A percentile compares a stretch with the other conserved stretches of the same genome.
Conservation (phyloP, 37 sponge, comb jelly and placozoan species). For the Eunapius fragilis region DNA sequence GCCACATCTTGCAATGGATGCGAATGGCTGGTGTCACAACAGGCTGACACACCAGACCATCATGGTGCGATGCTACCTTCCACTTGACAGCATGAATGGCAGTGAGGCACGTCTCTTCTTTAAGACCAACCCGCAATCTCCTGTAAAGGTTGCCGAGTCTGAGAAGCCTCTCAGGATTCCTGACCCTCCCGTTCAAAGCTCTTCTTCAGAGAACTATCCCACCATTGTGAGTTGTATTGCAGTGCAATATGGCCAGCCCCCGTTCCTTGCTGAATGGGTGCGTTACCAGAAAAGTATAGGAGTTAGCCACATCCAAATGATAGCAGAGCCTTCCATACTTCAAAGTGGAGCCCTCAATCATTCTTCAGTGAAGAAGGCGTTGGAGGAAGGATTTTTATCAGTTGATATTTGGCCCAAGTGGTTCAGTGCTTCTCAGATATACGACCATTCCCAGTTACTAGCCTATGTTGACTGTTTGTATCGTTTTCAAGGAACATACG, state of each 20-base stretch:
- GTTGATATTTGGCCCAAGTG: constrained; percentile 29
- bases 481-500: constrained; percentile 35
- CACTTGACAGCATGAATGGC: background rate
- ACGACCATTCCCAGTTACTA: constrained; percentile 30
- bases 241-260: constrained; percentile 5
- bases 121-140: background rate
- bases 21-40: too few relatives aligned
- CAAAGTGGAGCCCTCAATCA: background rate
- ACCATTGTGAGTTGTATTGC: constrained; percentile 5
- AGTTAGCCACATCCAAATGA: too few relatives aligned
- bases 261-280: constrained; percentile 2
- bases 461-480: constrained; percentile 44
- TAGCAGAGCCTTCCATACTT: too few relatives aligned
- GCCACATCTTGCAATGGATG: too few relatives aligned
- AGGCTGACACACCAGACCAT: too few relatives aligned
- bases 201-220: too few relatives aligned
- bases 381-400: constrained; percentile 23
- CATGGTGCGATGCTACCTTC: too few relatives aligned
- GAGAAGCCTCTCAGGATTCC: constrained; percentile 4
- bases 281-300: constrained; percentile 9
- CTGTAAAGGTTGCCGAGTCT: constrained; percentile 7
- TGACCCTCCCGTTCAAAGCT: too few relatives aligned
- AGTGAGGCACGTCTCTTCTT: constrained; percentile 4
- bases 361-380: background rate
- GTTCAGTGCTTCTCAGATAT: constrained; percentile 10